Evolutionary conservation across 2,113 vertebrate genomes (phyloP).

Genomic region (Brachypodius melanocephalos): DNA sequence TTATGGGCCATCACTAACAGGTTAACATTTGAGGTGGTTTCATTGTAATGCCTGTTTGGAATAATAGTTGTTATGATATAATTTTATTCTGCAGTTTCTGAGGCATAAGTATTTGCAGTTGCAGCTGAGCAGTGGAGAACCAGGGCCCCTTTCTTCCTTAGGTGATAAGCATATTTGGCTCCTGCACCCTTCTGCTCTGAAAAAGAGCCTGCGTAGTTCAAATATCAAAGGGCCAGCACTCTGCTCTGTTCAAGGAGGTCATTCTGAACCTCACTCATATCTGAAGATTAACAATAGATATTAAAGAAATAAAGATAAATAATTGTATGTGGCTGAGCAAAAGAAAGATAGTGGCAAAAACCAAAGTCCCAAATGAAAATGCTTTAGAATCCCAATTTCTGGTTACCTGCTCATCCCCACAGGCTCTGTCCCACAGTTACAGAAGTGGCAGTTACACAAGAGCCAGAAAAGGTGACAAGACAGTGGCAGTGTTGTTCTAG

Average conservation of each 20-base stretch:
- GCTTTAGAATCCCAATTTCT: background rate
- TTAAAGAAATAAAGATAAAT: background rate
- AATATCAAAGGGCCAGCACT: background rate
- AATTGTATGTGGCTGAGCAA: background rate
- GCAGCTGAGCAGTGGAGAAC: background rate
- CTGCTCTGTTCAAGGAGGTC: background rate
- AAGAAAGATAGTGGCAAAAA: background rate
- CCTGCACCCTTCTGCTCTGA: background rate
- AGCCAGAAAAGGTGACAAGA: background rate
- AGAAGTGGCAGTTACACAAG: background rate
- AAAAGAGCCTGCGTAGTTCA: background rate
- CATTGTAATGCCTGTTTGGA: background rate
- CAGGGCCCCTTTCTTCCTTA: background rate
- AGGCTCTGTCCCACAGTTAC: background rate
- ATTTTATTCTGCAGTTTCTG: background rate
- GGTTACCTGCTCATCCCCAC: background rate
- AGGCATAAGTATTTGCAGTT: background rate
- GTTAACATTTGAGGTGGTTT: background rate
- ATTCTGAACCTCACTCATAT: background rate
- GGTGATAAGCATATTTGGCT: background rate
- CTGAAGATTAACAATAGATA: background rate
- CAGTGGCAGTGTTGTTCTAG: background rate
- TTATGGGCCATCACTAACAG: background rate
- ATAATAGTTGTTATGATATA: background rate
- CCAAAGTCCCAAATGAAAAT: background rate